Base-by-base conservation (phyloP, 1,140 invertebrate genomes). In the Leptinotarsa texana region DNA sequence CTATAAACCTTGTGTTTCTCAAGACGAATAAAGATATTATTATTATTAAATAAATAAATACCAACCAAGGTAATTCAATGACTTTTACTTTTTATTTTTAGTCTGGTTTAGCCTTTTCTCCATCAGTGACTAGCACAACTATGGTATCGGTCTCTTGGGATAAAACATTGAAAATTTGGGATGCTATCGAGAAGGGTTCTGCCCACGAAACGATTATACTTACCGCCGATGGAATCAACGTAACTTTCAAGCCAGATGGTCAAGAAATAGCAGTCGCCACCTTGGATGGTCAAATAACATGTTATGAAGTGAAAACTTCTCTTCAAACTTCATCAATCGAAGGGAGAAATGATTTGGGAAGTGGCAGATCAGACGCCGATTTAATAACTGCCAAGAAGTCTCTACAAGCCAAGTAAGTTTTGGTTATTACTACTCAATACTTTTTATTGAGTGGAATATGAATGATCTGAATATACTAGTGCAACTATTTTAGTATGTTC, bases 71-170 rank as follows among this genome's bases (percentile, higher is more conserved):
- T 0, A 0, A 42, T 8, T 11, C 33, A 42, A 8, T 42, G 33
- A 42, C 33, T 42, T 42, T 11, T 11, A 11, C 33, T 42, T 42
- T 11, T 33, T 18, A 22, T 69, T 79, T 75, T 61, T 57, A 84
- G 82, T 77, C 78, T 27, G 78, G 80, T 78, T 80, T 99, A 17
- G 88, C 91, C 13, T 99, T 99, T 84, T 94, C 90, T 83, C 93
- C 95, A 0, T 89, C 84, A 72, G 83, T 90, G 13, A 86, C 91
- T 0, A 94, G 92, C 74, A 91, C 93, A 0, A 89, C 91, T 42
- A 84, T 99, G 42, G 94, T 91, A 0, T 98, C 96, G 3, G 93
- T 92, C 3, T 97, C 95, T 18, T 99, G 97, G 97, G 98, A 99
- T 84, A 95, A 95, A 85, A 96, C 96, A 0, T 86, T 99, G 0